phyloP scores from a whole-genome alignment of 2,113 vertebrate genomes.

The Platysteira castanea region DNA sequence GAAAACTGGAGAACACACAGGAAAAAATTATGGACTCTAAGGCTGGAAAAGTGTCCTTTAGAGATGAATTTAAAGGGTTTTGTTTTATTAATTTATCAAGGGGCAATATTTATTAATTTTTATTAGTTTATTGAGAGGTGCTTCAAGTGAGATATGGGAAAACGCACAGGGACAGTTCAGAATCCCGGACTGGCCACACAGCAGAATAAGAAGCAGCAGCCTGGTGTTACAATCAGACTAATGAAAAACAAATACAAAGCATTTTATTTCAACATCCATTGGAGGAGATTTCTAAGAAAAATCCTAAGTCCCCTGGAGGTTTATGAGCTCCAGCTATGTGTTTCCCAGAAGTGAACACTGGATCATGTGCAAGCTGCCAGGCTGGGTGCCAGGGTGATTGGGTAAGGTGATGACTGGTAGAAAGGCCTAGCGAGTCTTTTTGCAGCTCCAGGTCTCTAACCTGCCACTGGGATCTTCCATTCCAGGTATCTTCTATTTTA shows the following conservation, averaged over 20 bases:
- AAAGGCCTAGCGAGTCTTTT: neutral
- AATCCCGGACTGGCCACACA: neutral
- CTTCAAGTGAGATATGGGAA: neutral
- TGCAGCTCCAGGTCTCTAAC: neutral
- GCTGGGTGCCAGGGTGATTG: neutral
- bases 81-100: neutral
- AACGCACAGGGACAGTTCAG: neutral
- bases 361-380: neutral
- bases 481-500: neutral
- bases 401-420: neutral
- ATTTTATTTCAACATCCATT: neutral
- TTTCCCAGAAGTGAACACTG: neutral
- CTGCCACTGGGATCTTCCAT: rapidly evolving
- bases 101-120: neutral
- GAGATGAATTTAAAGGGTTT: neutral
- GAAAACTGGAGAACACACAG: neutral
- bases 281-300: neutral
- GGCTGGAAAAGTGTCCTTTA: neutral
- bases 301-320: neutral
- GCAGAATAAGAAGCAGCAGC: neutral
- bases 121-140: neutral
- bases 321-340: rapidly evolving
- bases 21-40: neutral
- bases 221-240: rapidly evolving
- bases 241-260: neutral